phyloP scores from a whole-genome alignment of 2,113 vertebrate genomes.

The Numenius arquata region DNA sequence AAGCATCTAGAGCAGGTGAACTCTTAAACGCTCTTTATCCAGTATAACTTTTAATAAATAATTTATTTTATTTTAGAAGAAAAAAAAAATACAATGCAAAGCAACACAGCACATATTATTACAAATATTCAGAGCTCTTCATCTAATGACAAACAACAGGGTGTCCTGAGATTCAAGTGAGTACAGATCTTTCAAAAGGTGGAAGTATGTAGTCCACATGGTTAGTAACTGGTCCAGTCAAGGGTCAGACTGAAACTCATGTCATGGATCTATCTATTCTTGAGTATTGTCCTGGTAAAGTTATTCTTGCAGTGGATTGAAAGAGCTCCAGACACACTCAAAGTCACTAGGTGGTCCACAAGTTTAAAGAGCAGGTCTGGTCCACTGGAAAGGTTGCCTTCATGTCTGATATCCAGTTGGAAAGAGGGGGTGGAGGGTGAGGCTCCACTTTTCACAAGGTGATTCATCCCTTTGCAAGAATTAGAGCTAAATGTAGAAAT shows the following conservation, averaged over 20 bases:
- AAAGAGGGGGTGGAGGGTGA: constrained; percentile 63
- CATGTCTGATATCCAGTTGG: constrained; percentile 70
- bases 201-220: constrained; percentile 52
- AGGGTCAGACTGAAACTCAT: constrained; percentile 55
- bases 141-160: constrained; percentile 61
- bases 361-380: constrained; percentile 67
- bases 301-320: constrained; percentile 68
- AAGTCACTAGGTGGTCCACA: constrained; percentile 66
- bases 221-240: constrained; percentile 53
- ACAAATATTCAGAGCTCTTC: constrained; percentile 67
- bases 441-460: constrained; percentile 71
- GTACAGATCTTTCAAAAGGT: constrained; percentile 61
- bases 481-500: constrained; percentile 69
- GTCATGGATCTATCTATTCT: constrained; percentile 69
- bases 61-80: constrained; percentile 54
- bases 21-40: constrained; percentile 25
- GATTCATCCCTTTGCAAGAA: constrained; percentile 69
- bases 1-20: constrained; percentile 37
- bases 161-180: constrained; percentile 68
- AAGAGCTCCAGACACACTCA: constrained; percentile 68
- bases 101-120: constrained; percentile 55
- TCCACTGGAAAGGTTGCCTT: constrained; percentile 65
- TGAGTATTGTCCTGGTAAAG: constrained; percentile 63
- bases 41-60: constrained; percentile 41
- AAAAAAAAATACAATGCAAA: constrained; percentile 55